These are phyloP conservation scores for Ceratosolen solmsi DNA, from an alignment of 1,140 invertebrate genomes.

Conservation along the genomic window DNA sequence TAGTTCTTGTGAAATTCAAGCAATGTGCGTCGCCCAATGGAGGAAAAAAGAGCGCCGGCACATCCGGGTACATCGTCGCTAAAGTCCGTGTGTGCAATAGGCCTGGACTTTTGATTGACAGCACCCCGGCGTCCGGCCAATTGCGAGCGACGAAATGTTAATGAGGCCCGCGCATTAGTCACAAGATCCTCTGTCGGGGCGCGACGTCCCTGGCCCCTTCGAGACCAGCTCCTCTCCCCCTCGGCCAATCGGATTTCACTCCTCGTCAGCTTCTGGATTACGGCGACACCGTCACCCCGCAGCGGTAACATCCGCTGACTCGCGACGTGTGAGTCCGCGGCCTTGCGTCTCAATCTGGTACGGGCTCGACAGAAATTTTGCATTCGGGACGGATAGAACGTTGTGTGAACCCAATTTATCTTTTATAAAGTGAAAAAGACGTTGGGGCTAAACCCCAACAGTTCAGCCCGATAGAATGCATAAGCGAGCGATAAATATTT, in stretches of 20 bases:
- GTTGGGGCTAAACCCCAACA: not conserved
- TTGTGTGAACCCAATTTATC: conserved; percentile 38
- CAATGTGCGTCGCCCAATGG: too few relatives aligned
- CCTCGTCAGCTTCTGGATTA: too few relatives aligned
- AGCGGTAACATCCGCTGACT: conserved; percentile 8
- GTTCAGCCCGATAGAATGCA: conserved; percentile 11
- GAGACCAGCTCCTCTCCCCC: too few relatives aligned
- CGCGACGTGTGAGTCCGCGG: not conserved
- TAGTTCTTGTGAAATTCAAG: too few relatives aligned
- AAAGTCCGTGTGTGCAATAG: conserved; percentile 58
- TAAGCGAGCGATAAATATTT: conserved; percentile 44
- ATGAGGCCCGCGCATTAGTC: conserved; percentile 74
- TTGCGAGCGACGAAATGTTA: conserved; percentile 71
- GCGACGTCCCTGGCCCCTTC: too few relatives aligned
- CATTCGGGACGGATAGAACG: too few relatives aligned
- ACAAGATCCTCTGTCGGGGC: too few relatives aligned
- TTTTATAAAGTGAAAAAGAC: conserved; percentile 20
- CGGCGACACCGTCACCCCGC: conserved; percentile 42
- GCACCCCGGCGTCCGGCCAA: conserved; percentile 69
- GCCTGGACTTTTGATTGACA: conserved; percentile 73
- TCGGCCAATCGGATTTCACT: too few relatives aligned
- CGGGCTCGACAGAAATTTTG: not conserved
- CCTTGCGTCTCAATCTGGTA: not conserved
- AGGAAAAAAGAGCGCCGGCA: too few relatives aligned
- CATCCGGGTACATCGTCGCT: not conserved